Evolutionary conservation across 35 echinoderm and acorn worm species (phyloP).

Genomic region (Diadema setosum): DNA sequence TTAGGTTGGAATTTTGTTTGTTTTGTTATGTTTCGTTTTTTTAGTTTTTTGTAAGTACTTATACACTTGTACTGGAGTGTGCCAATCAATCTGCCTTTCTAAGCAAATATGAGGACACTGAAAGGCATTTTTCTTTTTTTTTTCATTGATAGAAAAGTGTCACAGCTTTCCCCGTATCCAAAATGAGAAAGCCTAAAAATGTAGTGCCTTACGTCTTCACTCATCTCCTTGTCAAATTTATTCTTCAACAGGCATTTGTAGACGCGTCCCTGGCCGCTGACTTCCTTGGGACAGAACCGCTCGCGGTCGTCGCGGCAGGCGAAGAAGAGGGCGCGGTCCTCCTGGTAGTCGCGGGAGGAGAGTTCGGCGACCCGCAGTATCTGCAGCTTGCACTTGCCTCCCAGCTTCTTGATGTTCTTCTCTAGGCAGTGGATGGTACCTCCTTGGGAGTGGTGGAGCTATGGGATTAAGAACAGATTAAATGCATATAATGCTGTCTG

Average conservation of each 20-base stretch:
- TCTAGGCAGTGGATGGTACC: conserved; percentile 81
- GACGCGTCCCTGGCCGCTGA: conserved; percentile 61
- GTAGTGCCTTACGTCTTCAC: conserved; percentile 42
- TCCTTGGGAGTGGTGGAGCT: conserved; percentile 66
- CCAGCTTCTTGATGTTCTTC: conserved; percentile 11
- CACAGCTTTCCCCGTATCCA: no score
- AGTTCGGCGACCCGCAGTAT: conserved; percentile 86
- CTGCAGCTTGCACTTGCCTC: conserved; percentile 27
- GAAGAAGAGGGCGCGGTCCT: conserved; percentile 76
- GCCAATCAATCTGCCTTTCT: no score
- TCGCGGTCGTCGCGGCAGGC: conserved; percentile 86
- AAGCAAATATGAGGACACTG: no score
- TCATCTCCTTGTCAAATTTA: conserved; percentile 90
- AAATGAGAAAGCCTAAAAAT: no score
- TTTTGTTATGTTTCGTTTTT: no score
- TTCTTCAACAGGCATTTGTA: conserved; percentile 95
- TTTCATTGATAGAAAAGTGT: no score
- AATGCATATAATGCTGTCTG: no score
- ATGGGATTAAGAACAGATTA: background rate
- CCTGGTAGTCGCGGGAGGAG: conserved; percentile 76
- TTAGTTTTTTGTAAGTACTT: no score
- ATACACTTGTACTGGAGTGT: no score
- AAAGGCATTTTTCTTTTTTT: no score
- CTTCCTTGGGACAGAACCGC: conserved; percentile 68
- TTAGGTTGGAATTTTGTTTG: no score